Percentiles rank a stretch among this genome's conserved stretches.
Conservation (phyloP, 2,113 vertebrate species). For the Hemiprocne comata region DNA sequence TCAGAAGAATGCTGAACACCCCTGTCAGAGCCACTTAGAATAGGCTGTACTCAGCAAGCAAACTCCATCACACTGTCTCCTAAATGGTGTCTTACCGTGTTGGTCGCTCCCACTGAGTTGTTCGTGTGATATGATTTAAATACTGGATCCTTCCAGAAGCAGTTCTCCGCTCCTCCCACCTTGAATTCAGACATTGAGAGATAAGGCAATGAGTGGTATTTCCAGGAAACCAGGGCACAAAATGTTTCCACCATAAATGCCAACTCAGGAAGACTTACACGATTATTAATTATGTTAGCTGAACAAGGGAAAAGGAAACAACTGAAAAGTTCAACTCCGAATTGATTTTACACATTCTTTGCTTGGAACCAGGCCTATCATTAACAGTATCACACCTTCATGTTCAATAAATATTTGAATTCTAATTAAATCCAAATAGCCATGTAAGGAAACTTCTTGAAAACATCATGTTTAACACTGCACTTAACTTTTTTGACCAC, state of each 20-base stretch:
- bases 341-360: not conserved
- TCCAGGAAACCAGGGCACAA: constrained; percentile 60
- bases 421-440: not conserved
- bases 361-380: not conserved
- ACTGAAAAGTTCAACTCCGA: constrained; percentile 17
- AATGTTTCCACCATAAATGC: constrained; percentile 45
- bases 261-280: constrained; percentile 58
- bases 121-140: constrained; percentile 94
- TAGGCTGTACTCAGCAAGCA: not conserved
- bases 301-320: constrained; percentile 50
- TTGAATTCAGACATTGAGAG: constrained; percentile 72
- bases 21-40: not conserved
- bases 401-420: not conserved
- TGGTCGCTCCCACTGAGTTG: constrained; percentile 94
- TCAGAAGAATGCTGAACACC: not conserved
- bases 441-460: not conserved
- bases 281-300: constrained; percentile 42
- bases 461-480: not conserved
- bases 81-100: constrained; percentile 82
- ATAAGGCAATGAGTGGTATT: constrained; percentile 57
- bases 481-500: not conserved
- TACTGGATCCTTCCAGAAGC: constrained; percentile 96
- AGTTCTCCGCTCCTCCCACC: constrained; percentile 95
- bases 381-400: constrained; percentile 24
- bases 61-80: not conserved